Conservation (phyloP, 2,797 vertebrate species). For the Yasuhikotakia modesta region DNA sequence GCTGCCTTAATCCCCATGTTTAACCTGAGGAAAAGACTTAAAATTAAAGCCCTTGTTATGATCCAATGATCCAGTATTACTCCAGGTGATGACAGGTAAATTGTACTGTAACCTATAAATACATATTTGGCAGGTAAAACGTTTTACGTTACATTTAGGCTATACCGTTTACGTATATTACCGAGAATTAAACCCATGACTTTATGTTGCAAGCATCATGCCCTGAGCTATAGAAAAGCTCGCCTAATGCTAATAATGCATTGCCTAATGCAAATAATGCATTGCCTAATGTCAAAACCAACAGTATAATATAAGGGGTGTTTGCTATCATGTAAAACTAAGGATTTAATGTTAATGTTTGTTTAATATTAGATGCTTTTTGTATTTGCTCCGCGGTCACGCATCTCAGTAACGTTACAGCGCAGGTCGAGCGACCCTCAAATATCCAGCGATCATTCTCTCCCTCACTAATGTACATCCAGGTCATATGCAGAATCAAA, state of each 20-base stretch:
- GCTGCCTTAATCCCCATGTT: slow-evolving; percentile 88
- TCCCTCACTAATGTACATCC: neutral
- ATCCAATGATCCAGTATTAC: neutral
- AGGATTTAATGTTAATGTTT: neutral
- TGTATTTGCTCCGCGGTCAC: neutral
- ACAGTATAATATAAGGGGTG: no score
- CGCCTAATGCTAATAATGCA: no score
- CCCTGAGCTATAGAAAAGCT: no score
- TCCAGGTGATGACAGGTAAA: neutral
- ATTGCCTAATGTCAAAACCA: no score
- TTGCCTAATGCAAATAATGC: no score
- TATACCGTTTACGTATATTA: no score
- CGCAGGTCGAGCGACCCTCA: neutral
- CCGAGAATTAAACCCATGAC: no score
- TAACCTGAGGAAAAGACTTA: slow-evolving; percentile 32
- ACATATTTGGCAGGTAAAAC: no score
- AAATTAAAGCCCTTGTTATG: neutral
- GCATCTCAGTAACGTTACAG: slow-evolving; percentile 5
- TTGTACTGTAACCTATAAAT: neutral
- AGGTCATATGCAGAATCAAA: neutral
- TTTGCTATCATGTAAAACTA: neutral
- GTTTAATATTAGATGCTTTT: neutral
- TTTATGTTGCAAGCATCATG: no score
- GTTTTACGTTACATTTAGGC: no score
- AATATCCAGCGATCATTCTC: neutral